A percentile compares a stretch with the other conserved stretches of the same genome.
phyloP scores from a whole-genome alignment of 2,888 invertebrate genomes.

The Calameuta pallipes region DNA sequence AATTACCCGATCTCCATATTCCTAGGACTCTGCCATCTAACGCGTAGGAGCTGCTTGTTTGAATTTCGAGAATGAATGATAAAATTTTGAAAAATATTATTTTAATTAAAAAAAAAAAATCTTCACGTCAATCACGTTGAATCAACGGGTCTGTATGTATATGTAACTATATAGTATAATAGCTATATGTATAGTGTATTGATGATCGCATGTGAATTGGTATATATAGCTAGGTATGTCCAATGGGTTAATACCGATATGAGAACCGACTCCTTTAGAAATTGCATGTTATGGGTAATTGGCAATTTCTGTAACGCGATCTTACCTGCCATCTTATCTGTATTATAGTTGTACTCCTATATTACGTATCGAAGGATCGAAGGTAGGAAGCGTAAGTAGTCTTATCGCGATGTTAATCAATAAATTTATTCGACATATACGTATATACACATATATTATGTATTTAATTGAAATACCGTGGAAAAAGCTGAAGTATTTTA shows the following conservation, averaged over 20 bases:
- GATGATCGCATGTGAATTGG: slow-evolving; percentile 20
- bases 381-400: neutral
- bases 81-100: neutral
- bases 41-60: too few species aligned
- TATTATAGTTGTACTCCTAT: neutral
- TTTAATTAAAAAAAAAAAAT: too few species aligned
- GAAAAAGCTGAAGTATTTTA: neutral
- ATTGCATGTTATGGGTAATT: slow-evolving; percentile 59
- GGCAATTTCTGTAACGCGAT: slow-evolving; percentile 56
- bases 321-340: neutral
- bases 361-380: neutral
- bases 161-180: too few species aligned
- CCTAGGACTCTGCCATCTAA: neutral
- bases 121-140: neutral
- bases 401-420: neutral
- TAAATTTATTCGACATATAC: neutral
- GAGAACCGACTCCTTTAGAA: slow-evolving; percentile 38
- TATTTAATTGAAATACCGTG: neutral
- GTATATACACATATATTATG: neutral
- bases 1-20: neutral
- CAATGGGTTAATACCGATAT: slow-evolving; percentile 45
- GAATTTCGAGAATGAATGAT: neutral
- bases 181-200: neutral
- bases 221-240: neutral
- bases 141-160: too few species aligned